phyloP scores from a whole-genome alignment of 2,888 invertebrate genomes.

The Metellina segmentata region DNA sequence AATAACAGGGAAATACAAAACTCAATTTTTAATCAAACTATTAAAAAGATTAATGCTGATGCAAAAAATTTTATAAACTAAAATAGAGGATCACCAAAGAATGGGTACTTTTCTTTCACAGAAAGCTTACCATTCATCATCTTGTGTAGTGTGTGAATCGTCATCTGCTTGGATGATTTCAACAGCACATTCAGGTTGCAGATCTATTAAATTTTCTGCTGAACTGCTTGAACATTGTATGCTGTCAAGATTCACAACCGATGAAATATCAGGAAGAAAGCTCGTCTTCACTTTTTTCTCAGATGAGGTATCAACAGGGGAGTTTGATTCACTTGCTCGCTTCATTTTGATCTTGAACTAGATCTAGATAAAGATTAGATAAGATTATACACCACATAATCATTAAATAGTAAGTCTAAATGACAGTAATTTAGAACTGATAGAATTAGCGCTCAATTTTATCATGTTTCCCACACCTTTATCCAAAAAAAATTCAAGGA shows the following conservation, averaged over 20 bases:
- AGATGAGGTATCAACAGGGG: conserved; percentile 1
- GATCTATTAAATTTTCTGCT: conserved; percentile 19
- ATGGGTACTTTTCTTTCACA: neutral
- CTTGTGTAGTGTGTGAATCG: conserved; percentile 34
- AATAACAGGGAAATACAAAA: too few relatives aligned
- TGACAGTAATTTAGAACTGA: too few relatives aligned
- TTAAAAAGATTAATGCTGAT: too few relatives aligned
- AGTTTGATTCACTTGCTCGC: conserved; percentile 36
- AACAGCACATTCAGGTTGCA: conserved; percentile 45
- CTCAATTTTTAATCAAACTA: too few relatives aligned
- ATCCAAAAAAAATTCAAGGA: too few relatives aligned
- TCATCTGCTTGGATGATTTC: conserved; percentile 52
- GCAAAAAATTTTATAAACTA: neutral
- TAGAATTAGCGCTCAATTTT: too few relatives aligned
- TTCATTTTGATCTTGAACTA: conserved; percentile 34
- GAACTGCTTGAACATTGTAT: conserved; percentile 1
- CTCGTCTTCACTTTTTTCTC: conserved; percentile 24
- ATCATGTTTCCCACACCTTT: too few relatives aligned
- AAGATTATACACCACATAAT: too few relatives aligned
- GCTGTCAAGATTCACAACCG: conserved; percentile 13
- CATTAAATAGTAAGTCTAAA: too few relatives aligned
- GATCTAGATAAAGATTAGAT: neutral
- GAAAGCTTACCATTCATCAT: conserved; percentile 40
- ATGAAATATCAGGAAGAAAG: conserved; percentile 2
- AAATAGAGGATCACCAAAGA: neutral